These are phyloP conservation scores for Riparia riparia DNA, from an alignment of 2,113 vertebrate species.

Conservation along the genomic window DNA sequence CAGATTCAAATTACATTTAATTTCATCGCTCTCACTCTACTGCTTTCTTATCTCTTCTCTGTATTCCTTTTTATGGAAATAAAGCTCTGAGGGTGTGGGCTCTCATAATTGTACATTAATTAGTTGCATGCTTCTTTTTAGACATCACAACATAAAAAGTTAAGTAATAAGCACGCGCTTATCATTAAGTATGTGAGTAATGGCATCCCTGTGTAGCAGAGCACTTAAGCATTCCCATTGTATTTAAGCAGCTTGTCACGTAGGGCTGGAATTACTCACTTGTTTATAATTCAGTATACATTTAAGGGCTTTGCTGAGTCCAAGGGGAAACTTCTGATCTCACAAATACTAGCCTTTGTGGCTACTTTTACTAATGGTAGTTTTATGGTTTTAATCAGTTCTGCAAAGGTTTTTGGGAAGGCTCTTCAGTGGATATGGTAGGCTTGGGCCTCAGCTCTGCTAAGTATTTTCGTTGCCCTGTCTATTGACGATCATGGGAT, in stretches of 20 bases:
- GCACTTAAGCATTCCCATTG: background rate
- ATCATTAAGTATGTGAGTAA: background rate
- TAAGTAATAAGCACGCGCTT: background rate
- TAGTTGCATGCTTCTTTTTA: background rate
- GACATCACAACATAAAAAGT: background rate
- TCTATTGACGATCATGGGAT: background rate
- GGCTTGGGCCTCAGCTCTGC: background rate
- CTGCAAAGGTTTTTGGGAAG: background rate
- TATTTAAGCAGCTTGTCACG: background rate
- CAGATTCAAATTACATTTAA: background rate
- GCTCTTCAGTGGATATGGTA: background rate
- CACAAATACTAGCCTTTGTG: background rate
- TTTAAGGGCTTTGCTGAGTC: background rate
- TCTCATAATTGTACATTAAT: conserved; percentile 8
- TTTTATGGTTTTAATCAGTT: background rate
- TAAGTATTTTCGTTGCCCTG: background rate
- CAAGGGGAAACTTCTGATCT: background rate
- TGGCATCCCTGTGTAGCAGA: background rate
- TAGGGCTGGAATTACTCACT: conserved; percentile 13
- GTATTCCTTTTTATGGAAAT: background rate
- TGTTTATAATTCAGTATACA: background rate
- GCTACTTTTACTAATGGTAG: background rate
- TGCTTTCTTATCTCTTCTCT: background rate
- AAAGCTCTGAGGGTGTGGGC: background rate
- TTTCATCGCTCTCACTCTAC: background rate